These are phyloP conservation scores for Ploceus nigricollis DNA, from an alignment of 2,113 vertebrate species.

Conservation along the genomic window DNA sequence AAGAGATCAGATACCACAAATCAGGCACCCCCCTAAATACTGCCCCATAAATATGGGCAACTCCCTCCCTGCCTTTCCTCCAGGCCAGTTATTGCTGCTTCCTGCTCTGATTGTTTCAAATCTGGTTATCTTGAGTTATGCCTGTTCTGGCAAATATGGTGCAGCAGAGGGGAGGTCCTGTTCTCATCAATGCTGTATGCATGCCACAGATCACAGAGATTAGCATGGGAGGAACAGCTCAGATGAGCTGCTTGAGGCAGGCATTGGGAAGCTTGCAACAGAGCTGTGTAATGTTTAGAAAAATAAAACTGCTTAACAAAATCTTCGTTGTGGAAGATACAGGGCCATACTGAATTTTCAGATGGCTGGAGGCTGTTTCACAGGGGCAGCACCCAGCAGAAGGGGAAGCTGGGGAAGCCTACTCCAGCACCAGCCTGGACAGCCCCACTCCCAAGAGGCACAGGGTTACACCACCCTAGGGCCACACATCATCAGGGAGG, in stretches of 20 bases:
- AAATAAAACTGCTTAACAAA: not conserved
- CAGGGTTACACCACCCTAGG: not conserved
- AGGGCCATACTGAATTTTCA: not conserved
- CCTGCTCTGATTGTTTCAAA: slow-evolving; percentile 45
- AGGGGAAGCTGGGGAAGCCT: not conserved
- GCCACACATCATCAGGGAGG: not conserved
- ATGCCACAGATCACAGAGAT: slow-evolving; percentile 42
- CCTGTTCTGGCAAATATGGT: slow-evolving; percentile 41
- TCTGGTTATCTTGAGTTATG: slow-evolving; percentile 17
- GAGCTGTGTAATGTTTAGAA: not conserved
- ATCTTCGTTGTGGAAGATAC: not conserved
- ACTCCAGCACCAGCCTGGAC: accelerated
- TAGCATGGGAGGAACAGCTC: not conserved
- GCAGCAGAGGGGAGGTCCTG: slow-evolving; percentile 3
- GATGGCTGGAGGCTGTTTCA: not conserved
- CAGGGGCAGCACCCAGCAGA: not conserved
- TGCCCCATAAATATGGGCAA: not conserved
- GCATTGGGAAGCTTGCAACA: not conserved
- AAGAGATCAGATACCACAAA: not conserved
- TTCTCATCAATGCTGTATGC: not conserved
- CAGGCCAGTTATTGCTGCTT: slow-evolving; percentile 40
- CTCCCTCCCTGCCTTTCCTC: slow-evolving; percentile 35
- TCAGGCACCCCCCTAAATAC: not conserved
- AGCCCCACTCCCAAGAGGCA: not conserved
- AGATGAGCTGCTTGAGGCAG: not conserved